phyloP scores from a whole-genome alignment of 2,888 invertebrate genomes.

The Tenthredo distinguenda region DNA sequence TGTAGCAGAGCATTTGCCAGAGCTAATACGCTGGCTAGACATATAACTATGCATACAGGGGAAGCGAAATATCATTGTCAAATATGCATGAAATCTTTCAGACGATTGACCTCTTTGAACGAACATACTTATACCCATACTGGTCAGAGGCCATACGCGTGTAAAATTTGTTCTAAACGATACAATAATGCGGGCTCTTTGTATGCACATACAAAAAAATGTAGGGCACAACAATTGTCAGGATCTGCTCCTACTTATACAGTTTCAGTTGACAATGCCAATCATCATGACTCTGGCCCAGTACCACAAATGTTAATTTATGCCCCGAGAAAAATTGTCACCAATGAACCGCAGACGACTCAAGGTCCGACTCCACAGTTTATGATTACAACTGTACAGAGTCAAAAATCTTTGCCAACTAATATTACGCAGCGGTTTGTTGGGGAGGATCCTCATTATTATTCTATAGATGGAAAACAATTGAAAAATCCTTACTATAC shows the following conservation, averaged over 20 bases:
- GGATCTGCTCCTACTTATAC: conserved; percentile 55
- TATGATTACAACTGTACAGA: conserved; percentile 69
- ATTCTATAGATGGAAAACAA: conserved; percentile 67
- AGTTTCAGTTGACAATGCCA: conserved; percentile 60
- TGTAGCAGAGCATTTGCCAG: conserved; percentile 74
- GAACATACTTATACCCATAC: conserved; percentile 75
- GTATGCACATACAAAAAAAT: conserved; percentile 75
- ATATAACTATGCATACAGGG: conserved; percentile 75
- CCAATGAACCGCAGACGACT: conserved; percentile 57
- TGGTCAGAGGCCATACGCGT: conserved; percentile 74
- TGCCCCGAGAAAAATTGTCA: conserved; percentile 68
- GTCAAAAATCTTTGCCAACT: conserved; percentile 64
- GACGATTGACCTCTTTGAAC: conserved; percentile 73
- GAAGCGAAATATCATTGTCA: conserved; percentile 75
- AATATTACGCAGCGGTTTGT: conserved; percentile 69
- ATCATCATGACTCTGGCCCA: conserved; percentile 54
- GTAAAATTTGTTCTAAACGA: conserved; percentile 73
- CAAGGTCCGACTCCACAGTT: conserved; percentile 67
- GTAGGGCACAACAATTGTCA: conserved; percentile 69
- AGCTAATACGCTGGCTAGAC: conserved; percentile 74
- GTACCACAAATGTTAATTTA: conserved; percentile 67
- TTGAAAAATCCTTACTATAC: conserved; percentile 71
- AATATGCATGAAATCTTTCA: conserved; percentile 73
- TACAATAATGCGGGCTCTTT: conserved; percentile 72
- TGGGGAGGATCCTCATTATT: conserved; percentile 68